Conservation (phyloP, 2,113 vertebrate genomes). For the Catharus bicknelli region DNA sequence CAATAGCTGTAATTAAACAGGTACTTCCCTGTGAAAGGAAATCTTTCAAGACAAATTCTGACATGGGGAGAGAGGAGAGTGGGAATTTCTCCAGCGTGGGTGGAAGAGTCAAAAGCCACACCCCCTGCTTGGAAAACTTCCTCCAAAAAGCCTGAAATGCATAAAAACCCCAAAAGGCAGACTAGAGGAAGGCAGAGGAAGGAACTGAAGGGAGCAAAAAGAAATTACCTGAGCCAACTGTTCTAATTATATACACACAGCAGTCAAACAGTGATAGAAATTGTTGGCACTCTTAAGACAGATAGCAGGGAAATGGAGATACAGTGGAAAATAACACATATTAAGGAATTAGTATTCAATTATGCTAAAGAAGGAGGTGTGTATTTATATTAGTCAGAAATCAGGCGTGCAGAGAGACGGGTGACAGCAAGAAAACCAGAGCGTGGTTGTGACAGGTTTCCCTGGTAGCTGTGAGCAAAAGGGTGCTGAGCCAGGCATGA, state of each 20-base stretch:
- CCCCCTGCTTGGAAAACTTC: slow-evolving; percentile 8
- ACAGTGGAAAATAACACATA: slow-evolving; percentile 21
- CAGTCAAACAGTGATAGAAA: slow-evolving; percentile 17
- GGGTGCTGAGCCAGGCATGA: not conserved
- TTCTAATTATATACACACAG: slow-evolving; percentile 58
- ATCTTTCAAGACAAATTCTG: not conserved
- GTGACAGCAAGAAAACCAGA: not conserved
- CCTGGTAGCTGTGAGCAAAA: not conserved
- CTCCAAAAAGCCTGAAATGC: not conserved
- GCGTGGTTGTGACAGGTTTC: fast-evolving
- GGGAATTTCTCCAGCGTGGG: not conserved
- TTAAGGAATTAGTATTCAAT: slow-evolving; percentile 32
- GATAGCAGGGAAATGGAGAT: not conserved
- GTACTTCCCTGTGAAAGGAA: slow-evolving; percentile 17
- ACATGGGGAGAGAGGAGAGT: not conserved
- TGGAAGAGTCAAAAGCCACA: not conserved
- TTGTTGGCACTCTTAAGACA: not conserved
- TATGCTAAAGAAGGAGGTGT: not conserved
- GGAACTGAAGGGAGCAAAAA: slow-evolving; percentile 16
- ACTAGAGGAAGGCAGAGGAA: slow-evolving; percentile 1
- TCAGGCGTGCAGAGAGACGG: slow-evolving; percentile 26
- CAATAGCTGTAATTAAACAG: slow-evolving; percentile 61
- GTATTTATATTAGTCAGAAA: slow-evolving; percentile 29
- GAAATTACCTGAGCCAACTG: slow-evolving; percentile 43
- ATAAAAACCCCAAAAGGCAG: not conserved